These are phyloP conservation scores for Coturnix japonica DNA, from an alignment of 2,113 vertebrate species.

Conservation along the genomic window DNA sequence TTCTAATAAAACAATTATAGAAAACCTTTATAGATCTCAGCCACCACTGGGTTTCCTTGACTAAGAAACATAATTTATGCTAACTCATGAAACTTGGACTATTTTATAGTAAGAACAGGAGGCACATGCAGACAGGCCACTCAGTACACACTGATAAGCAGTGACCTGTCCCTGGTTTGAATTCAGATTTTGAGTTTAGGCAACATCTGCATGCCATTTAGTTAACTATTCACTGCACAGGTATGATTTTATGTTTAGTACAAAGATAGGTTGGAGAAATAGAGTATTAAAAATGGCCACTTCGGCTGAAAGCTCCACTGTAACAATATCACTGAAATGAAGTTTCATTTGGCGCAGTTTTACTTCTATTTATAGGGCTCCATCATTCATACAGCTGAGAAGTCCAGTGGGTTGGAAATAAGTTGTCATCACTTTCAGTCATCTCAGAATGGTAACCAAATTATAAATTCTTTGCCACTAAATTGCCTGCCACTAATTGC, in stretches of 20 bases:
- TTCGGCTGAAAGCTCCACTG: conserved; percentile 66
- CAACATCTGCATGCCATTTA: conserved; percentile 34
- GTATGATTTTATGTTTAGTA: conserved; percentile 58
- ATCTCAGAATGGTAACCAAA: conserved; percentile 73
- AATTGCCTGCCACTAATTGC: conserved; percentile 70
- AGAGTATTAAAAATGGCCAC: conserved; percentile 56
- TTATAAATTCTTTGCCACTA: conserved; percentile 74
- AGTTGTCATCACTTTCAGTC: conserved; percentile 68
- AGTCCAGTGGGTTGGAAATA: conserved; percentile 57
- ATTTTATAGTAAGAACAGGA: background rate
- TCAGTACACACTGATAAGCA: background rate
- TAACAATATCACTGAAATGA: conserved; percentile 55
- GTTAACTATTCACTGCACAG: conserved; percentile 8
- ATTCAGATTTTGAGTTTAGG: conserved; percentile 33
- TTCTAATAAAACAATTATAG: conserved; percentile 52
- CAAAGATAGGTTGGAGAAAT: conserved; percentile 52
- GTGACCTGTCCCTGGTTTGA: background rate
- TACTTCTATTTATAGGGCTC: background rate
- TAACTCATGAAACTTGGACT: background rate
- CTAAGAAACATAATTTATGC: background rate
- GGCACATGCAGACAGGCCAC: background rate
- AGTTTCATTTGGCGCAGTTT: conserved; percentile 69
- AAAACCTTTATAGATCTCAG: conserved; percentile 1
- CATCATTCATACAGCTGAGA: background rate
- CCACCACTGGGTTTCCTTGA: background rate